Evolutionary conservation across 2,113 vertebrate species (phyloP), one percentile per base, ranked within the genome.

Genomic region (Platysteira castanea): DNA sequence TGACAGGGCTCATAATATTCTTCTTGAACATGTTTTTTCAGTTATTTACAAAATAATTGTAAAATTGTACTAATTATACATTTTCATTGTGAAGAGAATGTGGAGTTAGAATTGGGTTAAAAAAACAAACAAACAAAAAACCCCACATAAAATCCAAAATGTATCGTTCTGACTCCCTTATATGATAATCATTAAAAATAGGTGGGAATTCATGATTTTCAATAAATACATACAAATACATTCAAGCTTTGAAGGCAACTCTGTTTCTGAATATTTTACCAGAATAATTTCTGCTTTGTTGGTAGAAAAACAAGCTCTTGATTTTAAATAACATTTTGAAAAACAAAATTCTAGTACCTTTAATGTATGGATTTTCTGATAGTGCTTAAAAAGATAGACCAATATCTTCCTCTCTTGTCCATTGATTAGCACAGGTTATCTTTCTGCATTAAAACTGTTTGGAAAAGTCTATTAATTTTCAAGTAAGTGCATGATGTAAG

Each of bases 231-330:
- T 53, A 15, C n/a, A 13, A 74, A 41, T 50, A 15, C 12, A 57
- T 53, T 69, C 13, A 47, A 11, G 27, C 26, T 68, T 47, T 60
- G 35, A 71, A 54, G 0, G 1, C 53, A 65, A 47, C 0, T 1
- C 5, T 84, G 3, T 74, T 87, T 46, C 61, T 68, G 21, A 69
- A 20, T 63, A 31, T 53, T 70, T 92, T 64, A 35, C 35, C 7
- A 37, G 17, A 81, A 69, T 44, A 1, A 19, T 35, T 30, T 84
- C 47, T 88, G 15, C 21, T 79, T 63, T 39, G 4, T n/a, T 54
- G 5, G 3, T 83, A 68, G 13, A 30, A 82, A 64, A 92, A 53
- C 9, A 69, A 77, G 9, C 21, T 68, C 11, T 77, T 17, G 28
- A 63, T 27, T 53, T 84, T 71, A 70, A 78, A 53, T 39, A 87